phyloP scores from a whole-genome alignment of 2,888 invertebrate genomes.

The Meliscaeva auricollis region DNA sequence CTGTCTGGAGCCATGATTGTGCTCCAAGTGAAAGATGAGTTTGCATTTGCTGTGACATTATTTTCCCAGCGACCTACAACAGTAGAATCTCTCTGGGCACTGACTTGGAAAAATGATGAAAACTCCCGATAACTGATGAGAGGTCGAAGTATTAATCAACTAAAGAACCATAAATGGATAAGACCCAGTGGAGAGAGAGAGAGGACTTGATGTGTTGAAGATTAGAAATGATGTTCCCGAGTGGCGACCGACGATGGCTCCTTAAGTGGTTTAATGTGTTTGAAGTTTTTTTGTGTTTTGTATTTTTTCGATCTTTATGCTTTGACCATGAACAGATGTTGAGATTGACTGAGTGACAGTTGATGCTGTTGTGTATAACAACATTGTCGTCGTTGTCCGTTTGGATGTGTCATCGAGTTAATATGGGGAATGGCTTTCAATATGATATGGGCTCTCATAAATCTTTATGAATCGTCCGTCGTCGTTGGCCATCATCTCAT shows the following conservation, averaged over 20 bases:
- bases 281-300: conserved; percentile 10
- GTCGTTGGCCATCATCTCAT: too few species aligned
- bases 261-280: conserved; percentile 76
- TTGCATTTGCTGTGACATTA: conserved; percentile 66
- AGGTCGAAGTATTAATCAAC: conserved; percentile 70
- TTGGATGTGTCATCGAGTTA: conserved; percentile 66
- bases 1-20: not conserved
- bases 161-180: conserved; percentile 42
- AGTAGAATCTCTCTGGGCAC: not conserved
- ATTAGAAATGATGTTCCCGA: conserved; percentile 54
- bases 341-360: conserved; percentile 72
- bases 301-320: conserved; percentile 2
- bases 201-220: conserved; percentile 31
- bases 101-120: conserved; percentile 49
- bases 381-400: not conserved
- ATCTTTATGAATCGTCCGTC: conserved; percentile 61
- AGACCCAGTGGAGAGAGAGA: conserved; percentile 1
- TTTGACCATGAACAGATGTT: conserved; percentile 49
- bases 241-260: conserved; percentile 71
- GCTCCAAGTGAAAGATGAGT: conserved; percentile 57
- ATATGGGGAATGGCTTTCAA: conserved; percentile 48
- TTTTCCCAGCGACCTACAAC: conserved; percentile 52
- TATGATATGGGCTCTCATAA: conserved; percentile 60
- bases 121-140: conserved; percentile 64
- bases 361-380: conserved; percentile 36